A percentile compares a stretch with the other conserved stretches of the same genome.
These are phyloP conservation scores for Apeltes quadracus DNA, from an alignment of 2,113 vertebrate species.

Conservation along the genomic window DNA sequence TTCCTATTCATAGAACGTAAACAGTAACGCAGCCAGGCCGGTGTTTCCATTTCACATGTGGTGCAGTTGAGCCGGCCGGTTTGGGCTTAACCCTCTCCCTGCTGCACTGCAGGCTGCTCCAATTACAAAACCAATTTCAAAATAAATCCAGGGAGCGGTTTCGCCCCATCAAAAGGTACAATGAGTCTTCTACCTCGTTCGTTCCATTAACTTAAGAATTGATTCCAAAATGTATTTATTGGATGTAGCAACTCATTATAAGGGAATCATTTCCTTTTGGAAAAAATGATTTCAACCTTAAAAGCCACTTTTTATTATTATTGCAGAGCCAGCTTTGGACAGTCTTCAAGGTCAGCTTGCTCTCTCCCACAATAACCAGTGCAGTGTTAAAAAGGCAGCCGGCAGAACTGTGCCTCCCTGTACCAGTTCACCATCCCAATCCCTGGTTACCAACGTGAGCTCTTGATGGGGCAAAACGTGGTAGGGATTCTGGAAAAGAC, in stretches of 20 bases:
- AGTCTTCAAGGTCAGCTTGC: slow-evolving; percentile 43
- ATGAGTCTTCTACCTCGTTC: neutral
- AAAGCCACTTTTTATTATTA: slow-evolving; percentile 1
- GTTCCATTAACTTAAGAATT: neutral
- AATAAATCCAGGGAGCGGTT: slow-evolving; percentile 6
- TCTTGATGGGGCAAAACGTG: slow-evolving; percentile 15
- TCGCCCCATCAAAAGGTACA: neutral
- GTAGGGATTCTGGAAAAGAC: slow-evolving; percentile 6
- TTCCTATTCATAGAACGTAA: slow-evolving; percentile 81
- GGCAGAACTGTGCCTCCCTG: slow-evolving; percentile 10
- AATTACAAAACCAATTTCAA: slow-evolving; percentile 25
- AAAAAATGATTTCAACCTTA: slow-evolving; percentile 6
- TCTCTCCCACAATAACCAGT: slow-evolving; percentile 6
- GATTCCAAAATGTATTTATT: neutral
- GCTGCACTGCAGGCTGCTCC: slow-evolving; percentile 7
- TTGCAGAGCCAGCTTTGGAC: neutral
- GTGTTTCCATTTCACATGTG: slow-evolving; percentile 70
- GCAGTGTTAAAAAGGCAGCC: slow-evolving; percentile 14
- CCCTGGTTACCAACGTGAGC: neutral
- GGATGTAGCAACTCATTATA: neutral
- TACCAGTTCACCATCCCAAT: slow-evolving; percentile 24
- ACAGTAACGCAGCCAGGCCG: slow-evolving; percentile 69
- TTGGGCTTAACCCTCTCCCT: slow-evolving; percentile 56
- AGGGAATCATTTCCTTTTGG: neutral
- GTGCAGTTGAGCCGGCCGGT: slow-evolving; percentile 45